Conservation (phyloP, 2,888 invertebrate genomes). For the Arrhopalites spinosus region DNA sequence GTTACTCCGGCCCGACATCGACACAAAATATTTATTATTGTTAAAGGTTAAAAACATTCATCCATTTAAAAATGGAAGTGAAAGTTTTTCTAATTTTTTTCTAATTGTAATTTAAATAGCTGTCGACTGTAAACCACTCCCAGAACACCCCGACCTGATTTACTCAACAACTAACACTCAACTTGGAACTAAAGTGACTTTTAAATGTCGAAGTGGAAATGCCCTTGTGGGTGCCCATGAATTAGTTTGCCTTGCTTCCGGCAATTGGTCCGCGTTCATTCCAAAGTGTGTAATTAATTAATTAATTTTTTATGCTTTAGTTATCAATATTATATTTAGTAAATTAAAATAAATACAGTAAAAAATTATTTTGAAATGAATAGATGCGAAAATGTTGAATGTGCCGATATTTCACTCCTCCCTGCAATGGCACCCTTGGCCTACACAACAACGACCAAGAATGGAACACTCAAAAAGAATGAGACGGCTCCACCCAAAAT, state of each 20-base stretch:
- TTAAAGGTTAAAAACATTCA: constrained; percentile 66
- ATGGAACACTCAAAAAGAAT: constrained; percentile 61
- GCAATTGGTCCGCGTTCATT: constrained; percentile 73
- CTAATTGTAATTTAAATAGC: constrained; percentile 63
- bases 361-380: background rate
- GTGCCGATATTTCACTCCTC: constrained; percentile 51
- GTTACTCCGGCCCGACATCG: constrained; percentile 81
- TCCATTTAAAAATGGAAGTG: background rate
- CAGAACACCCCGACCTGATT: constrained; percentile 73
- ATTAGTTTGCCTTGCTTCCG: constrained; percentile 77
- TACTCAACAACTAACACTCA: constrained; percentile 71
- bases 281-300: constrained; percentile 67
- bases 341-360: background rate
- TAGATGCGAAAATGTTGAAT: constrained; percentile 45
- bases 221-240: constrained; percentile 76
- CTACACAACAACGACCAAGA: constrained; percentile 35
- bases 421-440: constrained; percentile 49
- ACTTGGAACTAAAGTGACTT: constrained; percentile 74
- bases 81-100: background rate
- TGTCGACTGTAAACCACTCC: constrained; percentile 78
- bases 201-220: constrained; percentile 80
- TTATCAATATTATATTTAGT: background rate
- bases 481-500: constrained; percentile 58
- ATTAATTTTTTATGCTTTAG: background rate
- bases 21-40: constrained; percentile 79